Evolutionary conservation across 2,113 vertebrate species (phyloP).

Genomic region (Phalacrocorax pelagicus): DNA sequence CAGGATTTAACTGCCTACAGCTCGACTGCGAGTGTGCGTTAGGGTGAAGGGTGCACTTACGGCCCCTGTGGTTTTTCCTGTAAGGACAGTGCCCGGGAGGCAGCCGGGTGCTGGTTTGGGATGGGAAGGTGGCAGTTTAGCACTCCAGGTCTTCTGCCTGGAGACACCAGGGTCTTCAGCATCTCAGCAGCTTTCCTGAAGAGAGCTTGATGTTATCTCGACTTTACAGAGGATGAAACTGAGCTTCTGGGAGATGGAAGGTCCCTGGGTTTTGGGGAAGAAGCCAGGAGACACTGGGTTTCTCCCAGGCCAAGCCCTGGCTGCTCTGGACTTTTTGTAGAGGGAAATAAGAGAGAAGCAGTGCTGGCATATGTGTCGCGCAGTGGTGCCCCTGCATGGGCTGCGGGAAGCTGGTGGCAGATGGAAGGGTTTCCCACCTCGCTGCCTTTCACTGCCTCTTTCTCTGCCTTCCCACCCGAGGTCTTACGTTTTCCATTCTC

Average conservation of each 20-base stretch:
- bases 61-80: neutral
- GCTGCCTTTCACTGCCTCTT: neutral
- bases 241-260: neutral
- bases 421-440: neutral
- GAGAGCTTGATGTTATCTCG: neutral
- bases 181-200: neutral
- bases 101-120: neutral
- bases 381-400: neutral
- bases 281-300: neutral
- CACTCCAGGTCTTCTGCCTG: neutral
- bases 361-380: rapidly evolving
- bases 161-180: neutral
- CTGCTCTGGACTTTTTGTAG: neutral
- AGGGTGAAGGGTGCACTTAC: neutral
- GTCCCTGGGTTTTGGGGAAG: neutral
- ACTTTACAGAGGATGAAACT: neutral
- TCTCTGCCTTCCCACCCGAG: neutral
- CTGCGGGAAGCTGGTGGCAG: neutral
- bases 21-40: rapidly evolving
- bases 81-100: neutral
- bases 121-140: neutral
- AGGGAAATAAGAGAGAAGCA: neutral
- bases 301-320: neutral
- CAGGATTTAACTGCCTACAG: neutral
- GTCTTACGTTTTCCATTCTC: neutral